Conservation (phyloP, 37 sponge, comb jelly and placozoan genomes). For the Beroe ovata region DNA sequence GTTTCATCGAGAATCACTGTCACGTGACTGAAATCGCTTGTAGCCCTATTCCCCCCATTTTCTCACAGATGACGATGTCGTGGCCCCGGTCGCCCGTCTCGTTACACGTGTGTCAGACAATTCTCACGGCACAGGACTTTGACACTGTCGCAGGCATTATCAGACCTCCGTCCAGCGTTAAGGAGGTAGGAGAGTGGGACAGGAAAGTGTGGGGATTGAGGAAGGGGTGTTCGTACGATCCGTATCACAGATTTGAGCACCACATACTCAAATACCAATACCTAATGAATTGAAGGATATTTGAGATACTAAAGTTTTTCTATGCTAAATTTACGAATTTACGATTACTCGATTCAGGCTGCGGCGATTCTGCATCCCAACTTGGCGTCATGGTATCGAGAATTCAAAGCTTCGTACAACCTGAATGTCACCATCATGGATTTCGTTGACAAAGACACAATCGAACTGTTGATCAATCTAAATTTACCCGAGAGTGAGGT, state of each 20-base stretch:
- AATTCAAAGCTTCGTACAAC: not conserved
- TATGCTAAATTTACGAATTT: too few species aligned
- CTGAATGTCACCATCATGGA: constrained; percentile 40
- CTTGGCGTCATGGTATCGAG: not conserved
- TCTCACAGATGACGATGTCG: not conserved
- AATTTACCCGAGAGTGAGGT: not conserved
- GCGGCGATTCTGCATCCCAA: constrained; percentile 9
- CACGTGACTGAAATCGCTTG: too few species aligned
- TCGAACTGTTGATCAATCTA: constrained; percentile 3
- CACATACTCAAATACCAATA: too few species aligned
- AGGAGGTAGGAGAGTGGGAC: constrained; percentile 26
- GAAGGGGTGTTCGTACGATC: too few species aligned
- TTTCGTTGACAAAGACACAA: not conserved
- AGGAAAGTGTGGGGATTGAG: too few species aligned
- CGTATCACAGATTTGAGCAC: too few species aligned
- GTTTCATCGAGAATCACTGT: too few species aligned
- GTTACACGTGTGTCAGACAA: constrained; percentile 5
- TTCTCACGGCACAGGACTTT: not conserved
- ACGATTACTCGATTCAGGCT: too few species aligned
- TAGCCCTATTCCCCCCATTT: too few species aligned
- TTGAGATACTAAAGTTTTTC: too few species aligned
- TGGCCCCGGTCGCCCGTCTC: not conserved
- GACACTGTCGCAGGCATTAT: constrained; percentile 4
- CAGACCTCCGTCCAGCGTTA: not conserved
- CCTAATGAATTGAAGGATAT: too few species aligned